A percentile compares a stretch with the other conserved stretches of the same genome.
Conservation (phyloP, 2,888 invertebrate species). For the Macaria notata region DNA sequence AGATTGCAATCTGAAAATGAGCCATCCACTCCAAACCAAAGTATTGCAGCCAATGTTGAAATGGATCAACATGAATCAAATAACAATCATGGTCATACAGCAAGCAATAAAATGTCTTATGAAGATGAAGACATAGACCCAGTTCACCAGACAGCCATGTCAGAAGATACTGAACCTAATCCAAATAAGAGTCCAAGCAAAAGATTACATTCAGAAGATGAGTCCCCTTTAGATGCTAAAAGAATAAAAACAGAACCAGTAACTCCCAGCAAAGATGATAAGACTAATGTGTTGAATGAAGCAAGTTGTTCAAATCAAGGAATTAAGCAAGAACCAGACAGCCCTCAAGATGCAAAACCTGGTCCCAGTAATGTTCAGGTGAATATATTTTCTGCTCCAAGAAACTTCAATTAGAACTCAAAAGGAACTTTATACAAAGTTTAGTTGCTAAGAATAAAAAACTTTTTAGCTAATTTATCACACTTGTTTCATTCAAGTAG, state of each 20-base stretch:
- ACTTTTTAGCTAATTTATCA: no score
- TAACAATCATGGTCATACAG: no score
- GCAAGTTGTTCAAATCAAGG: conserved; percentile 2
- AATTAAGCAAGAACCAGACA: conserved; percentile 30
- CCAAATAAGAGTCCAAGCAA: conserved; percentile 35
- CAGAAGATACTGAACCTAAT: background rate
- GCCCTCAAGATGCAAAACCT: conserved; percentile 27
- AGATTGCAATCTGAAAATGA: no score
- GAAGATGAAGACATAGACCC: background rate
- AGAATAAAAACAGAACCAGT: conserved; percentile 47
- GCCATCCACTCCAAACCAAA: background rate
- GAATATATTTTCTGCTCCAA: conserved; percentile 13
- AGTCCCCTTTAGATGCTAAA: conserved; percentile 39
- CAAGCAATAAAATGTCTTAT: no score
- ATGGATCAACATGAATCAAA: no score
- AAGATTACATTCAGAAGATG: conserved; percentile 41
- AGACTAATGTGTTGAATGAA: background rate
- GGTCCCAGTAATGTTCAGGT: conserved; percentile 52
- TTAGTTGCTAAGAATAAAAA: no score
- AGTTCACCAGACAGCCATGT: background rate
- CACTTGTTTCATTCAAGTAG: no score
- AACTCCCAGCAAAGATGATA: background rate
- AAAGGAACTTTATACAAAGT: no score
- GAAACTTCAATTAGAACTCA: no score
- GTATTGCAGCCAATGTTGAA: background rate